Percentiles rank a stretch among this genome's conserved stretches.
phyloP scores from a whole-genome alignment of 2,888 invertebrate genomes.

The Diachrysia chrysitis region DNA sequence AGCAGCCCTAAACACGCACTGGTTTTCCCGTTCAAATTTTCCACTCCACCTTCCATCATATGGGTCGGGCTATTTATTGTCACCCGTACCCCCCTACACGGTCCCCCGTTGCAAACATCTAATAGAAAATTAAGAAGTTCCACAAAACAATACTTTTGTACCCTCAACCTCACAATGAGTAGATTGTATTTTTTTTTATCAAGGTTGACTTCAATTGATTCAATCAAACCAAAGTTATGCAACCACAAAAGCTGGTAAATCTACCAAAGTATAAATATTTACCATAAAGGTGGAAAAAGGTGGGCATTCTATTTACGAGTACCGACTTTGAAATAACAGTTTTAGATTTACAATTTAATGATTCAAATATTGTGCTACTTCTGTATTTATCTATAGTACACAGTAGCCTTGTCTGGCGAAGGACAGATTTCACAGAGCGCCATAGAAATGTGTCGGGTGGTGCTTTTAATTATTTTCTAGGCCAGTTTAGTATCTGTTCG shows the following conservation, averaged over 20 bases:
- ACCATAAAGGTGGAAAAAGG: no score
- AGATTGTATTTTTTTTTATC: no score
- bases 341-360: no score
- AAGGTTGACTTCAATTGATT: no score
- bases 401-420: conserved; percentile 50
- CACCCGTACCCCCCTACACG: conserved; percentile 30
- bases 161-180: no score
- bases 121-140: background rate
- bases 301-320: no score
- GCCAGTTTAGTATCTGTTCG: conserved; percentile 33
- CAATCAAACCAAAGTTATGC: no score
- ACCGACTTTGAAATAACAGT: no score
- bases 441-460: conserved; percentile 53
- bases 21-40: conserved; percentile 65
- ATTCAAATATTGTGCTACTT: conserved; percentile 14
- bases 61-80: conserved; percentile 61
- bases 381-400: conserved; percentile 15
- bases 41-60: conserved; percentile 62
- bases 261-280: no score
- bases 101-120: conserved; percentile 15
- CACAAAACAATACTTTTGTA: background rate
- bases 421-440: conserved; percentile 53
- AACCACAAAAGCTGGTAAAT: no score
- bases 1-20: conserved; percentile 51
- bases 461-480: conserved; percentile 57